phyloP scores from a whole-genome alignment of 2,113 vertebrate genomes.

The Poeciliopsis retropinna region DNA sequence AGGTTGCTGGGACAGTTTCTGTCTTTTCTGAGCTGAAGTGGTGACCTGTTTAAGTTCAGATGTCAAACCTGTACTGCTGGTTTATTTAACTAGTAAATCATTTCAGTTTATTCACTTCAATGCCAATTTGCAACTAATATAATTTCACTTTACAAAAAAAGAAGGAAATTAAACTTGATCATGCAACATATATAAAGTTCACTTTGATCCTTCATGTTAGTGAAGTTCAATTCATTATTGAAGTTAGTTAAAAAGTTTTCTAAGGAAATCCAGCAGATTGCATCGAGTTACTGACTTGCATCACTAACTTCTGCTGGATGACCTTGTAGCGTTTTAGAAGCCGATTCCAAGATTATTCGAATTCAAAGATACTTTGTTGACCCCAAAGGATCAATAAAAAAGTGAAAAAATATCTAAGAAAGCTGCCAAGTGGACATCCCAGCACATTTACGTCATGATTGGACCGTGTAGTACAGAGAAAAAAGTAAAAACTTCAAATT shows the following conservation, averaged over 20 bases:
- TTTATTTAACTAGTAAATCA: background rate
- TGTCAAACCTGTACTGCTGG: background rate
- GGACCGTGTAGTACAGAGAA: background rate
- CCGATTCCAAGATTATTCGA: background rate
- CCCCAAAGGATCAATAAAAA: background rate
- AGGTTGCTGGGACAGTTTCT: background rate
- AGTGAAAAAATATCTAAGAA: background rate
- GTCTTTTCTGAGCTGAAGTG: background rate
- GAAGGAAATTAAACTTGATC: background rate
- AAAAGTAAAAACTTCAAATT: background rate
- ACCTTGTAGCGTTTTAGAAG: background rate
- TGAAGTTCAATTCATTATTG: background rate
- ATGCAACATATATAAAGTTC: background rate
- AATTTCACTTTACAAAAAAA: background rate
- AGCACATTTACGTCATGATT: background rate
- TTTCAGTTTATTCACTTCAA: background rate
- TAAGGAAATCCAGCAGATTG: no score
- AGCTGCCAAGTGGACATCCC: background rate
- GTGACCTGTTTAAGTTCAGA: background rate
- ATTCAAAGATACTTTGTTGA: no score
- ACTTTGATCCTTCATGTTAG: background rate
- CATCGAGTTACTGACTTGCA: no score
- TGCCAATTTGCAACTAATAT: background rate
- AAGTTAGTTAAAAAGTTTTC: no score
- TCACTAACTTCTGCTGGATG: no score